phyloP scores from a whole-genome alignment of 2,888 invertebrate species.

The Melieria crassipennis region DNA sequence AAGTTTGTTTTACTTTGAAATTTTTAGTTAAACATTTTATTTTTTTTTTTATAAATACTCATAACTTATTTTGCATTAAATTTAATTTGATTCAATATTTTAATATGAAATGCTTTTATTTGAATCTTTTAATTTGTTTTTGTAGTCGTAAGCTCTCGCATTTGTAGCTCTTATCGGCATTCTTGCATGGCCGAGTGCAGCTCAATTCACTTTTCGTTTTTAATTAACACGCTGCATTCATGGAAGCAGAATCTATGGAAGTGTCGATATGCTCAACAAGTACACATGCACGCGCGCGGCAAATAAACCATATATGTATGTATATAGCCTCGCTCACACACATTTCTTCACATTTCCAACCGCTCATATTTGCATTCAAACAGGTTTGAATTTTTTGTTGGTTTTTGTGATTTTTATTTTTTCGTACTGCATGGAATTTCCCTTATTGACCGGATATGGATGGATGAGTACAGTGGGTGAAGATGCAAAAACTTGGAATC shows the following conservation, averaged over 20 bases:
- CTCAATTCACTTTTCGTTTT: too few relatives aligned
- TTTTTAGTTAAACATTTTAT: too few relatives aligned
- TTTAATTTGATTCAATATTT: too few relatives aligned
- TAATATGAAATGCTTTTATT: too few relatives aligned
- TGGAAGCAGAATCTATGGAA: neutral
- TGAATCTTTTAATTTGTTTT: too few relatives aligned
- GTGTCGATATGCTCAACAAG: neutral
- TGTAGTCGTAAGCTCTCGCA: too few relatives aligned
- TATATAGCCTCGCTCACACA: neutral
- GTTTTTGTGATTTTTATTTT: constrained; percentile 15
- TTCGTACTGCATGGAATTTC: constrained; percentile 17
- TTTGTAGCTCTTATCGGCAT: too few relatives aligned
- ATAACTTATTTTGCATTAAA: too few relatives aligned
- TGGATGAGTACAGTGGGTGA: constrained; percentile 6
- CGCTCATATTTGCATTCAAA: constrained; percentile 21
- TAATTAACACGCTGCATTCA: neutral
- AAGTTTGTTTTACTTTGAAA: too few relatives aligned
- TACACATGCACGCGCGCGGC: neutral
- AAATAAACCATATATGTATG: neutral
- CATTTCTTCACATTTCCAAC: neutral
- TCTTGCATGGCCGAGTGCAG: too few relatives aligned
- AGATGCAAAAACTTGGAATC: neutral
- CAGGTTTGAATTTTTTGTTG: constrained; percentile 32
- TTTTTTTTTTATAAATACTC: too few relatives aligned
- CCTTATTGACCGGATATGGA: constrained; percentile 36